These are phyloP conservation scores for Drosophila grimshawi DNA, from an alignment of 1,140 invertebrate genomes.

Conservation along the genomic window DNA sequence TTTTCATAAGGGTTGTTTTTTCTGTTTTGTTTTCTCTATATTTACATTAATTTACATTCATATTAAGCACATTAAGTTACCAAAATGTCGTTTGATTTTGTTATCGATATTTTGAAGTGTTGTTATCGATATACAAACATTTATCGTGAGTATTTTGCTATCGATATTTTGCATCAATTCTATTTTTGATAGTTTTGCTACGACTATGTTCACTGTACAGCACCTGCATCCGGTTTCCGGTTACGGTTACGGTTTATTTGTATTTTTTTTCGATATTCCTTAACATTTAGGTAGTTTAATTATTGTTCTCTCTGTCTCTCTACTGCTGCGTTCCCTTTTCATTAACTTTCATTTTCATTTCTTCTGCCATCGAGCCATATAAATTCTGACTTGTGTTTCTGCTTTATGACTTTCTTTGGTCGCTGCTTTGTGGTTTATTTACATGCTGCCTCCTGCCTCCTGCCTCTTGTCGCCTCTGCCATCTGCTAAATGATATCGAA, in stretches of 20 bases:
- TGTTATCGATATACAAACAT: conserved; percentile 1
- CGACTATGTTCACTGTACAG: conserved; percentile 57
- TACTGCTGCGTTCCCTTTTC: not conserved
- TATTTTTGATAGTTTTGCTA: conserved; percentile 33
- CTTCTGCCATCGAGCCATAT: conserved; percentile 9
- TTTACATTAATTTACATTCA: conserved; percentile 76
- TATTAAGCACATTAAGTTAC: conserved; percentile 68
- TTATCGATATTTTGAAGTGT: conserved; percentile 6
- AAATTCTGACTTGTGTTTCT: conserved; percentile 6
- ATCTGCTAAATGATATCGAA: conserved; percentile 71
- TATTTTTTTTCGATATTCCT: conserved; percentile 12
- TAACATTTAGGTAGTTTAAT: conserved; percentile 71
- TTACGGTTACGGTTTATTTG: not conserved
- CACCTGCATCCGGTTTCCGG: conserved; percentile 45
- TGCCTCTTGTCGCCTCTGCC: conserved; percentile 26
- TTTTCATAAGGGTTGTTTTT: not conserved
- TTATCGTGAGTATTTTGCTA: not conserved
- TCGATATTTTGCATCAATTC: not conserved
- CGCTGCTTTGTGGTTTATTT: conserved; percentile 67
- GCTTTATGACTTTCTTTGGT: conserved; percentile 53
- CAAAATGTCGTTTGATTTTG: conserved; percentile 24
- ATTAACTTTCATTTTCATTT: conserved; percentile 20
- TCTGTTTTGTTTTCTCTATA: conserved; percentile 29
- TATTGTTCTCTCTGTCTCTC: conserved; percentile 74
- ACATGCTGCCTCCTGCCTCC: conserved; percentile 46